phyloP scores from a whole-genome alignment of 2,113 vertebrate species.

The Macrotis lagotis region DNA sequence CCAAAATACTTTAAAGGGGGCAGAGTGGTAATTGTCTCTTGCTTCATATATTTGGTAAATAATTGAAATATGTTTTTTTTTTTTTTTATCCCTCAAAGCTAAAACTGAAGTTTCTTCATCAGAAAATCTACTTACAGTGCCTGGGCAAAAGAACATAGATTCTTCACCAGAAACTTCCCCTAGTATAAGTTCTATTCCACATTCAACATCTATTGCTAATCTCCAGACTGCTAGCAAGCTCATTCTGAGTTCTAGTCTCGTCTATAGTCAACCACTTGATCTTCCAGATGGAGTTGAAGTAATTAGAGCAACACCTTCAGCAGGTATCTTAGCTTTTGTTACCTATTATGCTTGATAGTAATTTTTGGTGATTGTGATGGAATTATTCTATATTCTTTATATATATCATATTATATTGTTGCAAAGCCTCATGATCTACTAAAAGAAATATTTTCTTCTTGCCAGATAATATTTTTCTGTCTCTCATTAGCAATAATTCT shows the following conservation, averaged over 20 bases:
- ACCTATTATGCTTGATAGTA: background rate
- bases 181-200: constrained; percentile 88
- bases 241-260: constrained; percentile 95
- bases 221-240: constrained; percentile 98
- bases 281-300: constrained; percentile 95
- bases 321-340: constrained; percentile 84
- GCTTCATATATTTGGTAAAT: constrained; percentile 27
- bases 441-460: constrained; percentile 26
- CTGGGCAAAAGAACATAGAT: constrained; percentile 85
- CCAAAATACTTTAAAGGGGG: constrained; percentile 8
- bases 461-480: constrained; percentile 27
- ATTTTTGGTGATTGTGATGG: background rate
- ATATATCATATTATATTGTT: background rate
- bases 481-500: constrained; percentile 45
- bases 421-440: constrained; percentile 23
- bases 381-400: constrained; percentile 5
- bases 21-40: background rate
- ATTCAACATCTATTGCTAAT: constrained; percentile 96
- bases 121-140: constrained; percentile 90
- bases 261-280: constrained; percentile 93
- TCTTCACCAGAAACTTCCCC: constrained; percentile 92
- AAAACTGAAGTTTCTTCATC: constrained; percentile 81
- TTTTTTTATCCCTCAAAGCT: constrained; percentile 73
- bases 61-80: background rate
- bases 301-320: constrained; percentile 96